Percentiles rank a stretch among this genome's conserved stretches.
Conservation (phyloP, 92 coral and sea anemone species). For the Desmophyllum pertusum region DNA sequence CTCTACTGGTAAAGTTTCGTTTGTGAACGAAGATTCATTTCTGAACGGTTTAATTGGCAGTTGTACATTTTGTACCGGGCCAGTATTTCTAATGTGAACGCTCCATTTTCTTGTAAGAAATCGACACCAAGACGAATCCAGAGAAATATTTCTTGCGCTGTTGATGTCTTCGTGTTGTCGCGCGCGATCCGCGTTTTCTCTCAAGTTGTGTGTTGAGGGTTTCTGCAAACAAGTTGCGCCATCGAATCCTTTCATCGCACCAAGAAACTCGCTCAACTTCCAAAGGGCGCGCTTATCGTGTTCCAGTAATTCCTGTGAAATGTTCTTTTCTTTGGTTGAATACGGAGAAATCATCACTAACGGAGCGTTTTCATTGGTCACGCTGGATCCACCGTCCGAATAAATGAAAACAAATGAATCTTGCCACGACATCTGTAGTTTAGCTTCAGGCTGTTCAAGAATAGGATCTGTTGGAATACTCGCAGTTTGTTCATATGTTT, state of each 20-base stretch:
- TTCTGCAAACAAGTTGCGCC: constrained; percentile 19
- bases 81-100: constrained; percentile 68
- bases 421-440: not conserved
- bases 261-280: constrained; percentile 21
- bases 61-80: constrained; percentile 5
- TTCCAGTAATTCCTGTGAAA: not conserved
- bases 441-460: not conserved
- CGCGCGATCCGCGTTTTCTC: not conserved
- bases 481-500: not conserved
- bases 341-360: not conserved
- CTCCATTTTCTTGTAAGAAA: constrained; percentile 63
- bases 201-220: not conserved
- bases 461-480: not conserved
- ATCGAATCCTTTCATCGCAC: constrained; percentile 3
- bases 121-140: constrained; percentile 73
- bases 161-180: not conserved
- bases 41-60: not conserved
- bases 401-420: not conserved
- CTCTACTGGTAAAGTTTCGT: not conserved
- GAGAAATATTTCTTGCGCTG: not conserved
- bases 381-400: not conserved
- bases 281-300: not conserved
- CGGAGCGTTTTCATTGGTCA: not conserved
- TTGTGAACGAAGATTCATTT: not conserved
- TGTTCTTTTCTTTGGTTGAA: not conserved